Conservation (phyloP, 2,888 invertebrate species). For the Halictus quadricinctus region DNA sequence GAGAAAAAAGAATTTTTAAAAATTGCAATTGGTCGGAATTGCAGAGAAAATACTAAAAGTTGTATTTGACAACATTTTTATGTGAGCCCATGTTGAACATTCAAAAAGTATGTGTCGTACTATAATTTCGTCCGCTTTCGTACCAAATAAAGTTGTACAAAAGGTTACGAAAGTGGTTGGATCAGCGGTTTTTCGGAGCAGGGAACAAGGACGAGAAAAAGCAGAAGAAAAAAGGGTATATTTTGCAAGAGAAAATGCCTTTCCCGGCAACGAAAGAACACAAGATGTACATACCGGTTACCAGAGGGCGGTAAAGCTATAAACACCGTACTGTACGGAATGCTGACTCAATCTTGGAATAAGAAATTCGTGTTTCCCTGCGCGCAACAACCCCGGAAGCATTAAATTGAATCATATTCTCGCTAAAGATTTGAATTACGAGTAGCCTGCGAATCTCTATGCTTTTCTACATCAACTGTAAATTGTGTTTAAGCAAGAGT, state of each 20-base stretch:
- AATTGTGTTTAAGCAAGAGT: background rate
- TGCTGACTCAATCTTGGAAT: constrained; percentile 56
- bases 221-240: background rate
- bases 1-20: no score
- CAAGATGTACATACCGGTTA: constrained; percentile 43
- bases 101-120: no score
- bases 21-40: no score
- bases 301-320: constrained; percentile 47
- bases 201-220: background rate
- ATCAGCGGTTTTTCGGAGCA: constrained; percentile 22
- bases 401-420: constrained; percentile 40
- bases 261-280: constrained; percentile 29
- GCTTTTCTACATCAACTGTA: background rate
- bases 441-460: background rate
- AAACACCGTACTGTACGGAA: constrained; percentile 54
- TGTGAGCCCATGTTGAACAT: no score
- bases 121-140: background rate
- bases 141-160: background rate
- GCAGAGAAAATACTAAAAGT: no score
- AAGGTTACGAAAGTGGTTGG: background rate
- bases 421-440: constrained; percentile 36
- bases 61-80: no score
- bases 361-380: constrained; percentile 45
- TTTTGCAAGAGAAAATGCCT: constrained; percentile 26
- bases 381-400: constrained; percentile 39